Evolutionary conservation across 2,113 vertebrate genomes (phyloP).

Genomic region (Syngnathus typhle): DNA sequence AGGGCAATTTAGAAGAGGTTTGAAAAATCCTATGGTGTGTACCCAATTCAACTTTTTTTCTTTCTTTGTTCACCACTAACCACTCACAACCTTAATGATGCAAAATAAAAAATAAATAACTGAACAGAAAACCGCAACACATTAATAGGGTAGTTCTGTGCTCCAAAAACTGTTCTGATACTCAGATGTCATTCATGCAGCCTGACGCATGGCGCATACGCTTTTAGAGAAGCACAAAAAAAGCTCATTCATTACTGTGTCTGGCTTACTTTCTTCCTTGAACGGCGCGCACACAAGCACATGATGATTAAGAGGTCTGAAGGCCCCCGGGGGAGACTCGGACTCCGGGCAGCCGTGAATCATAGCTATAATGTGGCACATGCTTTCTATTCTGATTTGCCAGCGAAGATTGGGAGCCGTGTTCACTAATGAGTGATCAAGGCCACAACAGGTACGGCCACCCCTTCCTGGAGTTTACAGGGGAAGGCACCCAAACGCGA

Average conservation of each 20-base stretch:
- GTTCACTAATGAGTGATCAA: constrained; percentile 58
- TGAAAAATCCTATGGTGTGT: not conserved
- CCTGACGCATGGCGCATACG: constrained; percentile 47
- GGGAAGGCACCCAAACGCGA: constrained; percentile 28
- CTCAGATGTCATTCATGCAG: constrained; percentile 36
- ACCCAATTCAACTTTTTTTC: too few species aligned
- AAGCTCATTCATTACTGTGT: constrained; percentile 49
- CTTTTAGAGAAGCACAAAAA: constrained; percentile 50
- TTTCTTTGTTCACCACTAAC: not conserved
- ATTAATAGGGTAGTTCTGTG: constrained; percentile 6
- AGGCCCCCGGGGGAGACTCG: constrained; percentile 45
- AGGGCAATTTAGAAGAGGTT: not conserved
- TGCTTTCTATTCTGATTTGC: constrained; percentile 67
- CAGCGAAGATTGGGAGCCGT: constrained; percentile 54
- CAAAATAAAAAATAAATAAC: constrained; percentile 1
- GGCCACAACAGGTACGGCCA: constrained; percentile 39
- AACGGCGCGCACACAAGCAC: constrained; percentile 30
- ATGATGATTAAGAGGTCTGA: constrained; percentile 60
- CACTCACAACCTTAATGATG: not conserved
- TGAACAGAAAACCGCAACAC: constrained; percentile 21
- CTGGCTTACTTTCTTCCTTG: constrained; percentile 42
- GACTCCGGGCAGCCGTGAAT: constrained; percentile 63
- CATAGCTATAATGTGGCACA: constrained; percentile 60
- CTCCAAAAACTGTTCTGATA: constrained; percentile 31
- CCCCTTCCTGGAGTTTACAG: constrained; percentile 36